Base-by-base conservation (phyloP, 1,140 invertebrate genomes). In the Papilio xuthus region DNA sequence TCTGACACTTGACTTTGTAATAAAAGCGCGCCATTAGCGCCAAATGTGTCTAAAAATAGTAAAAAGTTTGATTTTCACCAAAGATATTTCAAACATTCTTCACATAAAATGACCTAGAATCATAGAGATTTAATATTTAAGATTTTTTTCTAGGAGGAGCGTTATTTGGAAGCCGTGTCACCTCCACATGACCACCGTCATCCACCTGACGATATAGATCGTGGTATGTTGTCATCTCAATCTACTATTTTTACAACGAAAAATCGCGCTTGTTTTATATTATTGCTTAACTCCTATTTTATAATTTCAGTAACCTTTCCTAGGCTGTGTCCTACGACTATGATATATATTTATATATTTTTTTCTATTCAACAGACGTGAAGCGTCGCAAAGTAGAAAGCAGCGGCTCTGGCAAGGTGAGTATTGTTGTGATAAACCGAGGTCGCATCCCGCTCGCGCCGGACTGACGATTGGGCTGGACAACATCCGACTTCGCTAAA, bases 371-470 rank as follows among this genome's bases (percentile, higher is more conserved):
- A 94, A 41, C 92, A 96, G 96, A 97, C 93, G 94, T 95, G 83
- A 97, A 97, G 94, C 95, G 97, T 93, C 95, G 97, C 94, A 97
- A 97, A 96, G 86, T 97, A 90, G 97, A 97, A 90, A 94, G 92
- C 88, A 95, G 92, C 90, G 94, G 95, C 88, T 95, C 95, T 91
- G 88, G 90, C 87, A 97, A 97, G 96, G 97, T 97, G 95, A 95
- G 95, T 96, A 96, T 95, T 92, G 93, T 95, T 86, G 86, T 89
- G 83, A 87, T 90, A 90, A 92, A 83, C 79, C 87, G 89, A 82
- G 86, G 91, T 91, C 90, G 94, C 93, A 89, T 92, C 92, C 87
- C 90, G 80, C 86, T 89, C 82, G 92, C 90, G 80, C 93, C 91
- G 90, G 92, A 93, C 92, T 92, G 88, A 94, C 85, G 90, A 82